These are phyloP conservation scores for Rhagoletis zephyria DNA, from an alignment of 1,140 invertebrate species.

Conservation along the genomic window DNA sequence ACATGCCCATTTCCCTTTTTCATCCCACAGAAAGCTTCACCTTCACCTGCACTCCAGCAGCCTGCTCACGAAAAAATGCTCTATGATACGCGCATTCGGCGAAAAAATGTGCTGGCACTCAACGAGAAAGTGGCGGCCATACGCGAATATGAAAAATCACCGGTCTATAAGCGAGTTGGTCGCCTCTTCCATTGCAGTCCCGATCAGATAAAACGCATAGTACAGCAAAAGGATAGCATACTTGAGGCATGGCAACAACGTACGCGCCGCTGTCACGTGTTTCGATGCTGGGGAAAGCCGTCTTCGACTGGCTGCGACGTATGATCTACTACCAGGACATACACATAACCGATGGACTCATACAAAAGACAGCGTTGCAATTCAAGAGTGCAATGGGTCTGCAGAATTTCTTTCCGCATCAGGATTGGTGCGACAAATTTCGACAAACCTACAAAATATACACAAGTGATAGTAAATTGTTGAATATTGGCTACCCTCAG, in stretches of 20 bases:
- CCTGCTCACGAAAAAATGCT: conserved; percentile 63
- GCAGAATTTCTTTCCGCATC: conserved; percentile 68
- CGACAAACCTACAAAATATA: conserved; percentile 65
- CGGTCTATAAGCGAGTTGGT: conserved; percentile 70
- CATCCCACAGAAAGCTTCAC: conserved; percentile 1
- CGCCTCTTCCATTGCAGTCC: conserved; percentile 70
- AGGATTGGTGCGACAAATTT: conserved; percentile 71
- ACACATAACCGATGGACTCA: conserved; percentile 66
- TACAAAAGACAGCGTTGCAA: conserved; percentile 70
- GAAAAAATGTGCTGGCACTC: conserved; percentile 69
- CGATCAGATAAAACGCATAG: conserved; percentile 71
- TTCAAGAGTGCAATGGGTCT: conserved; percentile 70
- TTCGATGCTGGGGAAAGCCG: conserved; percentile 68
- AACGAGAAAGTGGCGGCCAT: conserved; percentile 70
- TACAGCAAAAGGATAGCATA: conserved; percentile 68
- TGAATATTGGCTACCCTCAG: conserved; percentile 67
- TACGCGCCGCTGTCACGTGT: conserved; percentile 65
- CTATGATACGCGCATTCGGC: conserved; percentile 71
- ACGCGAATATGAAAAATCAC: conserved; percentile 67
- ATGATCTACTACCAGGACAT: conserved; percentile 73
- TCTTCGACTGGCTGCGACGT: conserved; percentile 70
- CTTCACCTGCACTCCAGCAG: neutral
- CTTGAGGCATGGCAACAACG: conserved; percentile 69
- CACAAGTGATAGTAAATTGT: conserved; percentile 63
- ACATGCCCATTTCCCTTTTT: neutral